phyloP scores from a whole-genome alignment of 2,888 invertebrate genomes.

The Melipona bicolor region DNA sequence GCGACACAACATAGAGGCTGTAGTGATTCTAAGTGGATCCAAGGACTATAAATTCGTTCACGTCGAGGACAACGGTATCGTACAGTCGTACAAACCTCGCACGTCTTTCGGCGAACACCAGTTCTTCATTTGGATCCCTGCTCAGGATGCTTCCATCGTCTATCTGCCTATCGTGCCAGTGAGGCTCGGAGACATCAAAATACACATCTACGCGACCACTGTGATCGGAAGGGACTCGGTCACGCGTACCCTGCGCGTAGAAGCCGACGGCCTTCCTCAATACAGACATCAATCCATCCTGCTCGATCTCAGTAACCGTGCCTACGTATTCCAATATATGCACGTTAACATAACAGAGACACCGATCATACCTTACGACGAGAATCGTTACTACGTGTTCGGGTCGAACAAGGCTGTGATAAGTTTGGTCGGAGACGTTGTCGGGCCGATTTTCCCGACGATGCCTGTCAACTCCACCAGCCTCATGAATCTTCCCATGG shows the following conservation, averaged over 20 bases:
- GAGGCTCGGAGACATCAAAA: conserved; percentile 90
- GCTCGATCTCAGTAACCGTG: conserved; percentile 95
- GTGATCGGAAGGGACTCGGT: conserved; percentile 90
- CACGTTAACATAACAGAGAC: conserved; percentile 98
- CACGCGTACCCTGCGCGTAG: conserved; percentile 88
- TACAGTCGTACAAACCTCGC: conserved; percentile 94
- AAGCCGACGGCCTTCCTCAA: conserved; percentile 96
- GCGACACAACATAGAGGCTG: conserved; percentile 92
- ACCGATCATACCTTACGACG: conserved; percentile 96
- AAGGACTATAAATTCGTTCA: conserved; percentile 96
- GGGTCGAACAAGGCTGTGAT: conserved; percentile 94
- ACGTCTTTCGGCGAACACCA: conserved; percentile 97
- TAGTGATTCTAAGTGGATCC: conserved; percentile 94
- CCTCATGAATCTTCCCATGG: conserved; percentile 92
- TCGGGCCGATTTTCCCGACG: conserved; percentile 96
- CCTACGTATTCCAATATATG: conserved; percentile 96
- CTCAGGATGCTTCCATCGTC: conserved; percentile 92
- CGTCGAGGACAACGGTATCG: conserved; percentile 94
- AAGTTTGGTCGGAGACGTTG: conserved; percentile 95
- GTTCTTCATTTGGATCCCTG: conserved; percentile 94
- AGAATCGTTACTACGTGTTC: conserved; percentile 96
- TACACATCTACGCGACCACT: conserved; percentile 91
- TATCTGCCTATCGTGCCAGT: conserved; percentile 96
- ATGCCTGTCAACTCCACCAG: conserved; percentile 96
- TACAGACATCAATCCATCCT: conserved; percentile 96